A percentile compares a stretch with the other conserved stretches of the same genome.
phyloP scores from a whole-genome alignment of 2,113 vertebrate genomes.

The Daubentonia madagascariensis region DNA sequence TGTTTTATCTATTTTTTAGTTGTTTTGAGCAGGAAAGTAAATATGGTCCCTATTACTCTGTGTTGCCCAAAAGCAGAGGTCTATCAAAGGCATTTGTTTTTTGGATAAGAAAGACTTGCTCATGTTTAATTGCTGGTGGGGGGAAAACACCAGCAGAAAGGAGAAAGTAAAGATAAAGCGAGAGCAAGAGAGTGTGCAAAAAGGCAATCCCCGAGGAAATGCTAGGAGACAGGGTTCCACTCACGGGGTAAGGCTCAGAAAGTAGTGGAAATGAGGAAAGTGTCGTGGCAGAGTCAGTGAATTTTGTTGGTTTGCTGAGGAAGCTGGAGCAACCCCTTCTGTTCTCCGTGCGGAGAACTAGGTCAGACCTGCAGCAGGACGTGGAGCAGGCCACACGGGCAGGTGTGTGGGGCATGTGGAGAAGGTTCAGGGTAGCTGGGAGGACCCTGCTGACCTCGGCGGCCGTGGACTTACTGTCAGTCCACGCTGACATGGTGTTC shows the following conservation, averaged over 20 bases:
- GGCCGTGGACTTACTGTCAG: background rate
- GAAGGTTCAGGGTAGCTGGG: background rate
- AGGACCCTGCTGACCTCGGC: rapidly evolving
- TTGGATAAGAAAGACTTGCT: background rate
- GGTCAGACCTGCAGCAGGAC: too few relatives aligned
- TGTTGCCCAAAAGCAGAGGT: background rate
- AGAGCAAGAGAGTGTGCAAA: background rate
- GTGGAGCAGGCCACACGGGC: too few relatives aligned
- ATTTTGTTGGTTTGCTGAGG: too few relatives aligned
- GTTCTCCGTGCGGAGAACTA: too few relatives aligned
- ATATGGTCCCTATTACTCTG: too few relatives aligned
- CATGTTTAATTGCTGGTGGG: background rate
- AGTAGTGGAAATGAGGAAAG: too few relatives aligned
- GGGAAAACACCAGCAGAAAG: background rate
- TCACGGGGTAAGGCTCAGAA: too few relatives aligned
- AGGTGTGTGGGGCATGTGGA: too few relatives aligned
- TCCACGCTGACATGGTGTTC: rapidly evolving
- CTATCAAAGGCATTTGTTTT: background rate
- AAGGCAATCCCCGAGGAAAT: too few relatives aligned
- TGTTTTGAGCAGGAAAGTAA: background rate
- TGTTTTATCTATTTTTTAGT: background rate
- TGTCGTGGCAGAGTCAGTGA: too few relatives aligned
- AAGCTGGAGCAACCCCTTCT: too few relatives aligned
- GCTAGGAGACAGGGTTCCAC: background rate
- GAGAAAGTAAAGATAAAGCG: background rate